Evolutionary conservation across 2,888 invertebrate species (phyloP), one percentile per base, ranked within the genome.

Genomic region (Pocota personata): DNA sequence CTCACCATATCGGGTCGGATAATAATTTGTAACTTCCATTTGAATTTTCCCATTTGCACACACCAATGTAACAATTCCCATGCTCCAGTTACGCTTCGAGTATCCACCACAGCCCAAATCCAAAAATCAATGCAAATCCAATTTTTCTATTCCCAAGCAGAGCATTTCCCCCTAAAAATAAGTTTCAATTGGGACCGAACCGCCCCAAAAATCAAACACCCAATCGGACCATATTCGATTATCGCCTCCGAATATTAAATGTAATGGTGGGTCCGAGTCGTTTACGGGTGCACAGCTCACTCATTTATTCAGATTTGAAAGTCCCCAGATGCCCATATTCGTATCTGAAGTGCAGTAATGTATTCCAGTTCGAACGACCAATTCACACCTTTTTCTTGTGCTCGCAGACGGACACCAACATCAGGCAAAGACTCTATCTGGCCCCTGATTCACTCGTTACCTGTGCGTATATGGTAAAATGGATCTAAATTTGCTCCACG

Each of bases 251-350:
- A 86, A 76, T 86, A 86, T 86, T 86, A 80, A 86, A 86, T 86
- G 86, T 72, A 86, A 86, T 80, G 67, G 52, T 52, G 50, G 71
- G 30, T 55, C 67, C 58, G 32, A 86, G 80, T 71, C 71, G 83
- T 83, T 82, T 82, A 77, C 77, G 71, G 71, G 52, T 43, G 79
- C 80, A 84, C 84, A 84, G 40, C 84, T 84, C 84, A 84, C 84
- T 84, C 84, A 84, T 84, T 84, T 84, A 79, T 84, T 84, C 79
- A 84, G 84, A 84, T 84, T 84, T 62, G 75, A 84, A 76, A 84
- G 86, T 86, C 86, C 82, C 86, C 82, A 76, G 86, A 86, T 82
- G 86, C 76, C 86, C 86, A 86, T 86, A 86, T n/a, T n/a, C n/a
- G n/a, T n/a, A n/a, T 86, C 76, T 40, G 84, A 30, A 50, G 64